Conservation (phyloP, 2,797 vertebrate genomes). For the Columba guinea region DNA sequence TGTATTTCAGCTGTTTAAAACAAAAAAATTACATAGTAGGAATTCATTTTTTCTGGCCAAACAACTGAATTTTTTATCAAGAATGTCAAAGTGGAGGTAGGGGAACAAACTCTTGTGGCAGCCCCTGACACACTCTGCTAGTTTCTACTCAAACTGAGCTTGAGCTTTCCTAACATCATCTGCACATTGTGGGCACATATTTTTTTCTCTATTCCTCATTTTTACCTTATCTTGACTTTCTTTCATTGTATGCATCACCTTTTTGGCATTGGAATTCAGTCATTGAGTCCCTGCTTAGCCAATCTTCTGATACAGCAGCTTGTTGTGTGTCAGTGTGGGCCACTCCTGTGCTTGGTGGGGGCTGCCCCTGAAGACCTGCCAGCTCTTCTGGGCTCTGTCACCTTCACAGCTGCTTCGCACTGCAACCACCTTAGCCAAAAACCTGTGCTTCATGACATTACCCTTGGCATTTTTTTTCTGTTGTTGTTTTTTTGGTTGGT, state of each 20-base stretch:
- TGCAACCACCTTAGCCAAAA: background rate
- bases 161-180: background rate
- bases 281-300: background rate
- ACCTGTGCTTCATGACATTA: background rate
- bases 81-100: background rate
- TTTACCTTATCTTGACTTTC: background rate
- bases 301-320: background rate
- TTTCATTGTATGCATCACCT: background rate
- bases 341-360: background rate
- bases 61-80: background rate
- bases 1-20: background rate
- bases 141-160: background rate
- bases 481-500: background rate
- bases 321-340: background rate
- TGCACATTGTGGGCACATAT: background rate
- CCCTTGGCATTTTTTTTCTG: accelerated
- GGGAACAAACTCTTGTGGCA: background rate
- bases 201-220: background rate
- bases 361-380: background rate
- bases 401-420: background rate
- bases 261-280: background rate
- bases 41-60: background rate
- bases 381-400: background rate
- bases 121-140: background rate
- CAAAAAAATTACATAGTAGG: background rate